A percentile compares a stretch with the other conserved stretches of the same genome.
phyloP scores from a whole-genome alignment of 2,797 vertebrate genomes.

The Sebastes diploproa region DNA sequence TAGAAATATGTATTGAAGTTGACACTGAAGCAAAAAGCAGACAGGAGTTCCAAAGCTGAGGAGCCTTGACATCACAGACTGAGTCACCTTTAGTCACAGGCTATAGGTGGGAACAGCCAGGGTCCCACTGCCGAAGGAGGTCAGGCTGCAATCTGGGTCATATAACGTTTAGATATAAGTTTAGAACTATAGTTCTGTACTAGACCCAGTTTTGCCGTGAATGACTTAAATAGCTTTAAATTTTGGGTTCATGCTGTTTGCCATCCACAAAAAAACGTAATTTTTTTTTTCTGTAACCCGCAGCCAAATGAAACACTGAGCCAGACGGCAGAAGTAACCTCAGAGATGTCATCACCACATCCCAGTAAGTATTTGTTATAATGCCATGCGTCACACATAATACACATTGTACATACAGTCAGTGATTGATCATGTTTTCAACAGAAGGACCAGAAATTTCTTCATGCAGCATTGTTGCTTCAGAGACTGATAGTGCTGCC shows the following conservation, averaged over 20 bases:
- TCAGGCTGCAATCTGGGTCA: too few species aligned
- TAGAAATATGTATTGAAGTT: background rate
- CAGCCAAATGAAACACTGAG: background rate
- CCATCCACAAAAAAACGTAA: background rate
- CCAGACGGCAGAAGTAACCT: background rate
- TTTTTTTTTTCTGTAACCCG: background rate
- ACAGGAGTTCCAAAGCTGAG: background rate
- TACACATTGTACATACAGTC: background rate
- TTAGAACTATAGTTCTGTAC: background rate
- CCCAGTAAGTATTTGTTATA: slow-evolving; percentile 24
- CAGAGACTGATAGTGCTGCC: background rate
- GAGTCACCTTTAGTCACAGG: too few species aligned
- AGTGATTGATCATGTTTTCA: background rate
- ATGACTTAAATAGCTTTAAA: background rate
- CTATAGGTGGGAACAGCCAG: too few species aligned
- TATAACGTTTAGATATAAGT: too few species aligned
- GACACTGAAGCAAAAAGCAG: background rate
- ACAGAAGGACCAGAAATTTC: slow-evolving; percentile 10
- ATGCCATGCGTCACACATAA: background rate
- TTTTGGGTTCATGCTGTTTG: background rate
- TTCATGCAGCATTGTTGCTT: background rate
- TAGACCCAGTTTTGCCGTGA: background rate
- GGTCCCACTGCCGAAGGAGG: too few species aligned
- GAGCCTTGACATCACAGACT: too few species aligned
- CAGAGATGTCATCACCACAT: slow-evolving; percentile 30